Percentiles rank a stretch among this genome's conserved stretches.
Evolutionary conservation across 2,797 vertebrate species (phyloP).

Genomic region (Pipistrellus kuhlii): DNA sequence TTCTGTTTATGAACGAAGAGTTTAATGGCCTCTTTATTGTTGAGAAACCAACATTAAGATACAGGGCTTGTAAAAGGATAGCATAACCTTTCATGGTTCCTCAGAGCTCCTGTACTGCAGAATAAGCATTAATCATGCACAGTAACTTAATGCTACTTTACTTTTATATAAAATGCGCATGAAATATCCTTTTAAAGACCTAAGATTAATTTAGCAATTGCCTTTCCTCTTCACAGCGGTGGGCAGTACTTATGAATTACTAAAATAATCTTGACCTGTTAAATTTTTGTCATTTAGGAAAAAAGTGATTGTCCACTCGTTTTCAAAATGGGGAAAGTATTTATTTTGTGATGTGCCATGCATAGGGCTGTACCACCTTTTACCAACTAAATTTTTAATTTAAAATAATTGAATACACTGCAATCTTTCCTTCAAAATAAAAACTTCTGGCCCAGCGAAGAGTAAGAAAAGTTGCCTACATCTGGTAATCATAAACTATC

Average conservation of each 20-base stretch:
- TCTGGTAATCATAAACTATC: slow-evolving; percentile 91
- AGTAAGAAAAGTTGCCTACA: slow-evolving; percentile 89
- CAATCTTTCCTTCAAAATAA: slow-evolving; percentile 63
- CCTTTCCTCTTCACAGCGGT: not conserved
- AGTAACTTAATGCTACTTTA: not conserved
- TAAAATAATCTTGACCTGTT: slow-evolving; percentile 15
- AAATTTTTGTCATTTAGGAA: not conserved
- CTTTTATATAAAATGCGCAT: not conserved
- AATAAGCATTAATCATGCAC: not conserved
- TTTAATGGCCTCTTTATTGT: slow-evolving; percentile 33
- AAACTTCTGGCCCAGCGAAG: slow-evolving; percentile 63
- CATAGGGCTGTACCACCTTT: not conserved
- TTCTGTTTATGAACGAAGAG: slow-evolving; percentile 33
- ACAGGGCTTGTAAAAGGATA: not conserved
- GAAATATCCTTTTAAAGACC: slow-evolving; percentile 45
- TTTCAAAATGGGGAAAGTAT: slow-evolving; percentile 11
- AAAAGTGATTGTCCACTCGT: not conserved
- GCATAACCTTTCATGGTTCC: not conserved
- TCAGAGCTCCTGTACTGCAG: not conserved
- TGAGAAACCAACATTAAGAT: slow-evolving; percentile 36
- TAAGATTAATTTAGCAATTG: slow-evolving; percentile 8
- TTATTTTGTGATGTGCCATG: not conserved
- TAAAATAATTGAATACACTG: slow-evolving; percentile 41
- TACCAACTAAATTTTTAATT: slow-evolving; percentile 55
- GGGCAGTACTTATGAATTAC: not conserved